Conservation (phyloP, 2,797 vertebrate genomes). For the Tachyglossus aculeatus region DNA sequence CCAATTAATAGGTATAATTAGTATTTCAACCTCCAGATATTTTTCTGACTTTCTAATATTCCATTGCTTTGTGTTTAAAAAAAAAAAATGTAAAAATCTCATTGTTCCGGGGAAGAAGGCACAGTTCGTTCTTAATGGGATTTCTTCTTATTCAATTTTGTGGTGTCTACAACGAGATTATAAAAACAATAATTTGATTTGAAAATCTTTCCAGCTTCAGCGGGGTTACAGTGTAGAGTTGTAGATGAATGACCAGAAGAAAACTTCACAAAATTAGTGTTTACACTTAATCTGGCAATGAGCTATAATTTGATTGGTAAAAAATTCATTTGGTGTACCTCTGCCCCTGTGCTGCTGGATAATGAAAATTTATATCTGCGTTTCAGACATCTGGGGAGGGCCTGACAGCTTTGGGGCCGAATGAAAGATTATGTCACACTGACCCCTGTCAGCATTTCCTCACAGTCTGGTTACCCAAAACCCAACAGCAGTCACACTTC, state of each 20-base stretch:
- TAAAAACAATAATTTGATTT: constrained; percentile 78
- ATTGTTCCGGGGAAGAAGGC: constrained; percentile 61
- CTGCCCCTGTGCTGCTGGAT: constrained; percentile 83
- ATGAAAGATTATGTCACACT: constrained; percentile 87
- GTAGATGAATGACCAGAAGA: constrained; percentile 83
- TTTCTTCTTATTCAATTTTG: constrained; percentile 76
- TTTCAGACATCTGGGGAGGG: constrained; percentile 84
- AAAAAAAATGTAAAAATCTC: constrained; percentile 40
- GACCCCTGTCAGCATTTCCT: constrained; percentile 87
- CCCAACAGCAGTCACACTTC: constrained; percentile 76
- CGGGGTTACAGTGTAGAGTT: constrained; percentile 65
- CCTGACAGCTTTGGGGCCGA: constrained; percentile 85
- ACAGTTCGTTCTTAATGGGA: constrained; percentile 68
- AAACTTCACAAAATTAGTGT: constrained; percentile 86
- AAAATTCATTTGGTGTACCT: constrained; percentile 86
- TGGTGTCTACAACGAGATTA: constrained; percentile 74
- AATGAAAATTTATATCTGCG: constrained; percentile 88
- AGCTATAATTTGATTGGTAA: constrained; percentile 86
- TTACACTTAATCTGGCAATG: constrained; percentile 82
- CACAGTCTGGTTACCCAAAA: constrained; percentile 82
- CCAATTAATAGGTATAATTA: constrained; percentile 1
- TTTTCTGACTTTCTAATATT: constrained; percentile 22
- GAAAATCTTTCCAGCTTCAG: constrained; percentile 72
- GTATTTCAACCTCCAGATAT: constrained; percentile 5
- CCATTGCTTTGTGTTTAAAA: constrained; percentile 63